These are phyloP conservation scores for Microtus pennsylvanicus DNA, from an alignment of 2,113 vertebrate genomes.

Conservation along the genomic window DNA sequence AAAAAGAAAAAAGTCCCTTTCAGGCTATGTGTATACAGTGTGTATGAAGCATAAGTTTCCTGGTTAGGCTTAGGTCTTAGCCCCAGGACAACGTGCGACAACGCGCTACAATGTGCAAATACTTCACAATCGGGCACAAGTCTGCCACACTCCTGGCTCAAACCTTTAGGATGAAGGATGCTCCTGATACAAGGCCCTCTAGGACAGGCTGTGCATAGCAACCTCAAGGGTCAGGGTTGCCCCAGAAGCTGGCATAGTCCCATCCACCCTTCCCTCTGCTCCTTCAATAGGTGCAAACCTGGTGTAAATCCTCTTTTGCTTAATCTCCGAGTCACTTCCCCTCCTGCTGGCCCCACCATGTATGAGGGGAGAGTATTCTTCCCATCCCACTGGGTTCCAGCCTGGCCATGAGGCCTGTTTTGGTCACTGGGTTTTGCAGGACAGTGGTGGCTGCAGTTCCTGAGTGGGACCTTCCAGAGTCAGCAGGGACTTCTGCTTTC, in stretches of 20 bases:
- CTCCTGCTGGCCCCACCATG: background rate
- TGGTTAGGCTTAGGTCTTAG: background rate
- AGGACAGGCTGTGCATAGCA: background rate
- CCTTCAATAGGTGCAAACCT: too few species aligned
- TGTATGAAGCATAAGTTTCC: background rate
- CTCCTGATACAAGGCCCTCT: background rate
- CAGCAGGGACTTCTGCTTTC: background rate
- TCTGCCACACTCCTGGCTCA: background rate
- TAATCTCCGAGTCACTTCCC: background rate
- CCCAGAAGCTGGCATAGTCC: background rate
- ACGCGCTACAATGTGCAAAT: background rate
- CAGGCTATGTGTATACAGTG: background rate
- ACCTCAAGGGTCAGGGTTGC: background rate
- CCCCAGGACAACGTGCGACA: background rate
- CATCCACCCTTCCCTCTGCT: background rate
- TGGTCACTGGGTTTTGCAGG: background rate
- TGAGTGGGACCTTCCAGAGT: background rate
- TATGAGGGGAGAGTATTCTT: background rate
- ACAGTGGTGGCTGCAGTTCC: background rate
- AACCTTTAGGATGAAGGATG: background rate
- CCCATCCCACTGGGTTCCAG: background rate
- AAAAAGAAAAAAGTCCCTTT: background rate
- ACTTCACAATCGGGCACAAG: background rate
- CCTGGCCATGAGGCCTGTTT: background rate
- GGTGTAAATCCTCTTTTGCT: background rate